Conservation (phyloP, 2,797 vertebrate species). For the Psittacula echo region DNA sequence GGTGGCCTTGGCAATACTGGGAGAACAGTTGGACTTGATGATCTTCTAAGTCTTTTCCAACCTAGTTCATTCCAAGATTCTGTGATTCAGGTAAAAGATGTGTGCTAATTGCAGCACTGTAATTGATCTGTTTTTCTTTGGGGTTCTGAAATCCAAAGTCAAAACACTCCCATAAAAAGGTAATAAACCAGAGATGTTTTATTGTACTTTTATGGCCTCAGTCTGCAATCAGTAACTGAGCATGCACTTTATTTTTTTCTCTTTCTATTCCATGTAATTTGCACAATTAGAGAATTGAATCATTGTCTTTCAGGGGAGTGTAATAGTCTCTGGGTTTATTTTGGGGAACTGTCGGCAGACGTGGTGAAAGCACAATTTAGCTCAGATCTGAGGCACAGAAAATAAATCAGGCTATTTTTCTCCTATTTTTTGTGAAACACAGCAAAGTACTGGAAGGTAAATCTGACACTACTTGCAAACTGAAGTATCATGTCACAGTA, state of each 20-base stretch:
- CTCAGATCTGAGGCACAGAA: neutral
- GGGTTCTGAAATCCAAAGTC: conserved; percentile 31
- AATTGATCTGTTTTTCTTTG: conserved; percentile 20
- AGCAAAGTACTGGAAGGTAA: neutral
- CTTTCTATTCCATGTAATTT: neutral
- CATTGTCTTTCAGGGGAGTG: neutral
- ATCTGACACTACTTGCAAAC: neutral
- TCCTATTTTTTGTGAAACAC: neutral
- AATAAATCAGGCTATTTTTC: neutral
- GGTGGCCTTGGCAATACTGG: neutral
- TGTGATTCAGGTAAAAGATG: neutral
- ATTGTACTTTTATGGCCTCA: conserved; percentile 11
- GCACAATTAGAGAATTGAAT: conserved; percentile 30
- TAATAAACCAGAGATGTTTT: conserved; percentile 12
- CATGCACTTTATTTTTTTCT: neutral
- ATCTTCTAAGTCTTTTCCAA: neutral
- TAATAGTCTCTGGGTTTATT: neutral
- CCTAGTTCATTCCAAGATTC: neutral
- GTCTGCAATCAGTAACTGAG: conserved; percentile 26
- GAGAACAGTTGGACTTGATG: neutral
- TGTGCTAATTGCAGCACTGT: neutral
- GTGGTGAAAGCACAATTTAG: neutral
- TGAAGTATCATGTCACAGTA: neutral
- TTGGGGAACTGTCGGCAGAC: neutral
- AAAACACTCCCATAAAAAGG: conserved; percentile 39